Evolutionary conservation across 2,113 vertebrate genomes (phyloP), one percentile per base, ranked within the genome.

Genomic region (Chionis minor): DNA sequence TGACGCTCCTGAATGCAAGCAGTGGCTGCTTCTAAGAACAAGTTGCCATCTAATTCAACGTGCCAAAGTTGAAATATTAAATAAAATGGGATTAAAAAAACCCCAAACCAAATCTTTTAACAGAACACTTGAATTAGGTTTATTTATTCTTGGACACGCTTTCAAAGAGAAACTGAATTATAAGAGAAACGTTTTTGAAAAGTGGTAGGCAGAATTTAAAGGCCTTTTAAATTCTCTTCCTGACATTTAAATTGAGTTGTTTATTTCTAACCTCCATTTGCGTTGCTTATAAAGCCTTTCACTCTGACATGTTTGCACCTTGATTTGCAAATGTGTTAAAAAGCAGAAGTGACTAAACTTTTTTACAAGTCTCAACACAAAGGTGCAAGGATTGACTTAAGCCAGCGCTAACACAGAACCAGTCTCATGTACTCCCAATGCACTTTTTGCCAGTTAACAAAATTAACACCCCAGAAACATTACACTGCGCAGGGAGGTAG

Each of bases 201-300:
- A 70, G 55, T 54, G 21, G 35, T 71, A 88, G 69, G 42, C n/a
- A 63, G 55, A 66, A 26, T 87, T 94, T 90, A 90, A 92, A 96
- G 30, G 42, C 45, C 54, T 67, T 87, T 92, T 74, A 78, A 86
- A 91, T 94, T 86, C 56, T 83, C 40, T 58, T 75, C 30, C 42
- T 91, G 73, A 72, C 35, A 72, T 90, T 92, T 81, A 90, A 79
- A 67, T 90, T 62, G 5, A 89, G 72, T 66, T 96, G 38, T 69
- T 92, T 92, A 62, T 83, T 92, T 84, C 65, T 71, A 61, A 51
- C 71, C 54, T 86, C 70, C 28, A 61, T 88, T 95, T 94, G n/a
- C 63, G 86, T 47, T 89, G n/a, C 73, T 74, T 78, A 56, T 74
- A 86, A 84, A 56, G 24, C 40, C 30, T 79, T 91, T 96, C 27